Evolutionary conservation across 2,797 vertebrate genomes (phyloP).

Genomic region (Anolis apletophallus): DNA sequence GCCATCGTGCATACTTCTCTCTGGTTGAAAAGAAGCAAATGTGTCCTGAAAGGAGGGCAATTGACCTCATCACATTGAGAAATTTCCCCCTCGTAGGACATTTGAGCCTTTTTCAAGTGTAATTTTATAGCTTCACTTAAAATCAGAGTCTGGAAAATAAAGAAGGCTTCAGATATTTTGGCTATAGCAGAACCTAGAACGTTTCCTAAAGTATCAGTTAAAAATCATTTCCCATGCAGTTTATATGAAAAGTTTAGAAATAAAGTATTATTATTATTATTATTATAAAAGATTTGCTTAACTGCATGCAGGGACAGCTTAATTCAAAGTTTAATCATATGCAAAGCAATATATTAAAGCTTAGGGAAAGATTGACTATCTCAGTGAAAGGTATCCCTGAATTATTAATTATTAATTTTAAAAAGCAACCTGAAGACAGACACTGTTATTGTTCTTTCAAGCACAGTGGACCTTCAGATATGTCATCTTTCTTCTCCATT

Average conservation of each 20-base stretch:
- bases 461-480: not conserved
- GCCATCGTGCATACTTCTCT: too few relatives aligned
- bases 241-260: too few relatives aligned
- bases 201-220: not conserved
- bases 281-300: too few relatives aligned
- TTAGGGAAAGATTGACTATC: not conserved
- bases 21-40: too few relatives aligned
- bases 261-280: too few relatives aligned
- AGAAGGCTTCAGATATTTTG: too few relatives aligned
- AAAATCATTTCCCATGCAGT: not conserved
- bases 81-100: too few relatives aligned
- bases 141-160: too few relatives aligned
- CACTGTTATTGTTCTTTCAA: not conserved
- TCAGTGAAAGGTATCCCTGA: not conserved
- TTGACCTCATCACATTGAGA: too few relatives aligned
- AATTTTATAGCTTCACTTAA: too few relatives aligned
- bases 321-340: not conserved
- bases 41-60: too few relatives aligned
- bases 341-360: not conserved
- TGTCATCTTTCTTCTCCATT: not conserved
- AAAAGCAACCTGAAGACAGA: not conserved
- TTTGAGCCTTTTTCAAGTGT: too few relatives aligned
- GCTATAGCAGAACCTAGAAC: not conserved
- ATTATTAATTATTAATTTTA: not conserved
- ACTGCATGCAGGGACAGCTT: not conserved